Percentiles rank a stretch among this genome's conserved stretches.
Evolutionary conservation across 1,140 invertebrate species (phyloP).

Genomic region (Drosophila willistoni): DNA sequence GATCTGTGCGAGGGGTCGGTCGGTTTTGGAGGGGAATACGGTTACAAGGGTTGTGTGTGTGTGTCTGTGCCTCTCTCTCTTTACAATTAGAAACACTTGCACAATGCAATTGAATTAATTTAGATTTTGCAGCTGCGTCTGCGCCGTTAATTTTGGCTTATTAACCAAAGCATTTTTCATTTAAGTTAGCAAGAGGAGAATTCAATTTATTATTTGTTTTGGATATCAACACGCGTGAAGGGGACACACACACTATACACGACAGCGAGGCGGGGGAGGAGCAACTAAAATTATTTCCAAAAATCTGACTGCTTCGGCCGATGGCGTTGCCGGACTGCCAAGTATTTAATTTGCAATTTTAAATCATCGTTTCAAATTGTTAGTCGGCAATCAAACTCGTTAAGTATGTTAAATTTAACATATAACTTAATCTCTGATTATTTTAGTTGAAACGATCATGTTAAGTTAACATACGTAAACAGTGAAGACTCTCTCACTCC

Average conservation of each 20-base stretch:
- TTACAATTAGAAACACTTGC: constrained; percentile 46
- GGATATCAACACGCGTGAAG: neutral
- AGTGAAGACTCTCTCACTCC: neutral
- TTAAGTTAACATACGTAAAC: constrained; percentile 6
- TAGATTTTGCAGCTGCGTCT: constrained; percentile 55
- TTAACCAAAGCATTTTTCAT: constrained; percentile 38
- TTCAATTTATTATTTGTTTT: neutral
- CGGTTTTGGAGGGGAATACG: neutral
- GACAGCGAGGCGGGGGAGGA: neutral
- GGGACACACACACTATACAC: neutral
- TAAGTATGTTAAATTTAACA: constrained; percentile 3
- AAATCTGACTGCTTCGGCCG: neutral
- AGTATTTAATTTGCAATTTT: constrained; percentile 4
- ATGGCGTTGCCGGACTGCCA: constrained; percentile 8
- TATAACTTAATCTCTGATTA: neutral
- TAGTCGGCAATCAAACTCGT: neutral
- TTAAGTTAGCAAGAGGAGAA: constrained; percentile 32
- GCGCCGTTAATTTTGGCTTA: constrained; percentile 43
- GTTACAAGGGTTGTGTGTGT: neutral
- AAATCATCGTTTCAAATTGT: neutral
- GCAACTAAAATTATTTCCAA: neutral
- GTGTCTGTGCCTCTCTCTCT: constrained; percentile 22
- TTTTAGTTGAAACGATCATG: neutral
- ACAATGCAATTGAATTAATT: constrained; percentile 44
- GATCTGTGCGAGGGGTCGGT: constrained; percentile 4